Percentiles rank a stretch among this genome's conserved stretches.
These are phyloP conservation scores for Carpatolechia fugitivella DNA, from an alignment of 2,888 invertebrate species.

Conservation along the genomic window DNA sequence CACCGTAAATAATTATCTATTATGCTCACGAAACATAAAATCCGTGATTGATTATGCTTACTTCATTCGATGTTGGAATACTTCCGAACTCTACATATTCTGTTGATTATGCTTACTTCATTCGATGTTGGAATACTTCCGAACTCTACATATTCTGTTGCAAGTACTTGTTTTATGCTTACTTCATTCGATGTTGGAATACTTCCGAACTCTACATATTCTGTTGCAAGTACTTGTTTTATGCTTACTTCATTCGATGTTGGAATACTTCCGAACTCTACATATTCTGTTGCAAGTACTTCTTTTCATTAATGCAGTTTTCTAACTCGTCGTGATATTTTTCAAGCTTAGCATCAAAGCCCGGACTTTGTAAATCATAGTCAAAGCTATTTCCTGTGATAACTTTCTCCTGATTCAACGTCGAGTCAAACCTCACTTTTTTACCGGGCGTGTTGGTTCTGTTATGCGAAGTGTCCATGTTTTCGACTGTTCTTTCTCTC, in stretches of 20 bases:
- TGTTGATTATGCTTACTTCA: too few relatives aligned
- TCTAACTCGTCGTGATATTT: conserved; percentile 74
- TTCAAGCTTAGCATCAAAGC: conserved; percentile 68
- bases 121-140: too few relatives aligned
- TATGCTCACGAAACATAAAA: too few relatives aligned
- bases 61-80: too few relatives aligned
- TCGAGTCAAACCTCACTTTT: conserved; percentile 72
- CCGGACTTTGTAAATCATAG: conserved; percentile 63
- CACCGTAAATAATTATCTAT: too few relatives aligned
- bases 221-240: conserved; percentile 41
- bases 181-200: too few relatives aligned
- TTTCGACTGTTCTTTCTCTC: conserved; percentile 48
- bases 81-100: too few relatives aligned
- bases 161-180: too few relatives aligned
- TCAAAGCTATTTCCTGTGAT: conserved; percentile 75
- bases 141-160: too few relatives aligned
- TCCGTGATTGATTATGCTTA: too few relatives aligned
- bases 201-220: conserved; percentile 48
- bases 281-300: conserved; percentile 71
- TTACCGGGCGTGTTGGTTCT: conserved; percentile 62
- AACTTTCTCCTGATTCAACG: conserved; percentile 67
- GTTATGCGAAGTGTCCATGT: conserved; percentile 48
- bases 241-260: too few relatives aligned
- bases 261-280: conserved; percentile 20
- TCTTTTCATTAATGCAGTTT: conserved; percentile 73